phyloP scores from a whole-genome alignment of 2,888 invertebrate species.

The Ectemnius continuus region DNA sequence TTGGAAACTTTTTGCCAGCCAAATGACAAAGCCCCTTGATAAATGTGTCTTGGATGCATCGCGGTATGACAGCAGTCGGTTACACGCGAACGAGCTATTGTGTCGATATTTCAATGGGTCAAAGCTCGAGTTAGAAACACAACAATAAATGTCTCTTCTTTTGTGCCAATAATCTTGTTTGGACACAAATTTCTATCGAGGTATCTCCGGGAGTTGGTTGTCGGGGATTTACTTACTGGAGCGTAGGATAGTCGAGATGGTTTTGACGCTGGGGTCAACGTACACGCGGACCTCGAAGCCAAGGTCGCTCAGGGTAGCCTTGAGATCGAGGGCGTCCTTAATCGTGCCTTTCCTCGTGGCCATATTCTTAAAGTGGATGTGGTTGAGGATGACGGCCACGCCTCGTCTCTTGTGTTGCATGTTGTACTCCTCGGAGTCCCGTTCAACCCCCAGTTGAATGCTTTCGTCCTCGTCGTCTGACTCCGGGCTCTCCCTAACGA shows the following conservation, averaged over 20 bases:
- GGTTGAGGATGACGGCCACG: conserved; percentile 81
- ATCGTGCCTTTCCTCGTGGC: conserved; percentile 80
- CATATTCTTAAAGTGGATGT: conserved; percentile 78
- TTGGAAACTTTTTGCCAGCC: conserved; percentile 35
- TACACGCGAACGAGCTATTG: conserved; percentile 30
- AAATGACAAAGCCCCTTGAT: conserved; percentile 44
- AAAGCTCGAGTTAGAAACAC: conserved; percentile 17
- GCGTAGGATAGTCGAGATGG: conserved; percentile 77
- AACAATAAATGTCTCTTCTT: no score
- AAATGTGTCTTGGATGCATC: conserved; percentile 34
- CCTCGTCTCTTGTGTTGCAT: conserved; percentile 79
- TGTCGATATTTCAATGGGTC: conserved; percentile 48
- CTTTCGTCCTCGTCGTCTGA: not conserved
- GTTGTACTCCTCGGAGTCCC: conserved; percentile 76
- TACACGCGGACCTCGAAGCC: conserved; percentile 79
- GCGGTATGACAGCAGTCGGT: not conserved
- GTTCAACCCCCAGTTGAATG: not conserved
- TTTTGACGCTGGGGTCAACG: conserved; percentile 77
- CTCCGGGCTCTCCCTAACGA: conserved; percentile 4
- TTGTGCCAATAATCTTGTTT: not conserved
- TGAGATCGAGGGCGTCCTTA: conserved; percentile 80
- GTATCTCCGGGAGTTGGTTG: no score
- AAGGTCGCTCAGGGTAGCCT: conserved; percentile 73
- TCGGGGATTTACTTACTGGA: conserved; percentile 73
- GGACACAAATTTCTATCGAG: no score